Conservation (phyloP, 1,140 invertebrate species). For the Neodiprion virginianus region DNA sequence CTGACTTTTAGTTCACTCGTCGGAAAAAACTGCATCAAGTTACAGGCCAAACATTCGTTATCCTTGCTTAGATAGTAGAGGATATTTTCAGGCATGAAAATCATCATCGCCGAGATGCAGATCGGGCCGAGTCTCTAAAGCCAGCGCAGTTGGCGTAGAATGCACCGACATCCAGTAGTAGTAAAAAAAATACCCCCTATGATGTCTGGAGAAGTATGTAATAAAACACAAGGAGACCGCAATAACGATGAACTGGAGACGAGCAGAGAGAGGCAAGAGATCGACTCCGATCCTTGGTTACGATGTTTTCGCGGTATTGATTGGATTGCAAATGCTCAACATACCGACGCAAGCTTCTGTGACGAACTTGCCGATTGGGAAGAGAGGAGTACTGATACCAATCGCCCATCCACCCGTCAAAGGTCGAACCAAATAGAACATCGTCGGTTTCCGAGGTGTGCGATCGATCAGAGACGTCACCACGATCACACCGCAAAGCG, state of each 20-base stretch:
- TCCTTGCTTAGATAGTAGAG: conserved; percentile 41
- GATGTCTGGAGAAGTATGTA: conserved; percentile 33
- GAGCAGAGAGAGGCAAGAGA: not conserved
- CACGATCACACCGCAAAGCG: conserved; percentile 53
- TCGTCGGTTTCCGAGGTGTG: conserved; percentile 61
- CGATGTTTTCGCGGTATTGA: conserved; percentile 65
- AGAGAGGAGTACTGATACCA: conserved; percentile 26
- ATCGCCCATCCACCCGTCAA: conserved; percentile 61
- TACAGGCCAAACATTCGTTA: conserved; percentile 53
- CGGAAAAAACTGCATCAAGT: conserved; percentile 59
- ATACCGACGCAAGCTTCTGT: conserved; percentile 63
- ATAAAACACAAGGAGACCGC: not conserved
- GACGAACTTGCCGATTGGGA: conserved; percentile 57
- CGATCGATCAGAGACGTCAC: conserved; percentile 61
- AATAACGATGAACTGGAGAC: conserved; percentile 19
- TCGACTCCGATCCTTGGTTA: conserved; percentile 62
- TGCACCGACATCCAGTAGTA: conserved; percentile 63
- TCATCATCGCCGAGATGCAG: conserved; percentile 52
- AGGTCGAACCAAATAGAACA: conserved; percentile 54
- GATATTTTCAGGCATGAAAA: conserved; percentile 61
- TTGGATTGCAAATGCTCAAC: conserved; percentile 60
- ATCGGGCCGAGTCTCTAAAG: conserved; percentile 37
- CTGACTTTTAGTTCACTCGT: conserved; percentile 46
- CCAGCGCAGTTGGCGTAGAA: conserved; percentile 60
- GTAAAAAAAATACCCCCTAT: conserved; percentile 62